Base-by-base conservation (phyloP, 1,140 invertebrate species). In the Chlorops oryzae region DNA sequence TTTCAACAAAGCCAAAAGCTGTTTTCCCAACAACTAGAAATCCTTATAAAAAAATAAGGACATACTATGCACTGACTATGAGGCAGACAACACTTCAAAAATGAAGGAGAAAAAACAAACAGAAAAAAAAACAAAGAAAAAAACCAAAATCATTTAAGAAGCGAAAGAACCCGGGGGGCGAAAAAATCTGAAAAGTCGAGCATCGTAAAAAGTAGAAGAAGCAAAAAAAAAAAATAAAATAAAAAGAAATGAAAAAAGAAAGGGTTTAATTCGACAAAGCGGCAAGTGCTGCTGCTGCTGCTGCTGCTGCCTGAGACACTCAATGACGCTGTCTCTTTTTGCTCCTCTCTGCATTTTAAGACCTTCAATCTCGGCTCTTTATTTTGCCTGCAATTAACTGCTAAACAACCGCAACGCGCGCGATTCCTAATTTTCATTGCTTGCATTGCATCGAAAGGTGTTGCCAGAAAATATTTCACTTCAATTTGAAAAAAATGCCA, bases 331-430 rank as follows among this genome's bases (percentile, higher is more conserved):
- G 25, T 28, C 42, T 25, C 42, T 45, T 17, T 32, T 28, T 28
- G 25, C 42, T 17, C 34, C 34, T 32, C 42, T 37, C 5, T 12
- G 34, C 34, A 13, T 18, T 37, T 37, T 37, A 15, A 37, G n/a
- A 37, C 13, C 7, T 32, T 32, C 13, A 37, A 13, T 32, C 13
- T 32, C 13, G 28, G 7, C 13, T 32, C 7, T 13, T 32, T 32
- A 32, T 32, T 32, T 47, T 47, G 25, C 37, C 20, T 47, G 45
- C 45, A 47, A 47, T 47, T 47, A 47, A 47, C 45, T 37, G 12
- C 13, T 34, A 47, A 47, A 47, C 45, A 47, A 47, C 28, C 13
- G 28, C n/a, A 5, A 38, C 35, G 35, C 35, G 35, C n/a, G 40
- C 21, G 40, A 5, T 32, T 32, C 13, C 13, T 9, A 32, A 7